Evolutionary conservation across 2,113 vertebrate genomes (phyloP).

Genomic region (Pteruthius melanotis): DNA sequence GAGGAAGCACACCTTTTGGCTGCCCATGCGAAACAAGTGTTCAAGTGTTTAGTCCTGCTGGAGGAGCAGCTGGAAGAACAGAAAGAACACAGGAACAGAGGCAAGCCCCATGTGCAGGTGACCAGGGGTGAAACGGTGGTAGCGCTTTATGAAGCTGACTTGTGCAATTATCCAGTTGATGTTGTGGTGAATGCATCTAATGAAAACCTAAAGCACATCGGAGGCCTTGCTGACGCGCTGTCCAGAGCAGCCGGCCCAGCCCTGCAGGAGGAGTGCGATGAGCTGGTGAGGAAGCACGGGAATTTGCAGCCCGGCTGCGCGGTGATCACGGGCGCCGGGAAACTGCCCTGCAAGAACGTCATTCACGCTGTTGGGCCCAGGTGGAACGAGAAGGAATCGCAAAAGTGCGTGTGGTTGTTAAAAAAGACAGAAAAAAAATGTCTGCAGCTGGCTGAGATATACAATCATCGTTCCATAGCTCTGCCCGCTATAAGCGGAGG

Average conservation of each 20-base stretch:
- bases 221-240: constrained; percentile 72
- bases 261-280: constrained; percentile 73
- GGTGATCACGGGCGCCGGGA: constrained; percentile 65
- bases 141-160: constrained; percentile 69
- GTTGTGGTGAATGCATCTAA: constrained; percentile 79
- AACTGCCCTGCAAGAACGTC: constrained; percentile 73
- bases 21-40: background rate
- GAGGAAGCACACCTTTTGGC: constrained; percentile 57
- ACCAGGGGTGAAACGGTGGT: constrained; percentile 66
- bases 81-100: background rate
- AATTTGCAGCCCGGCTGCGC: constrained; percentile 44
- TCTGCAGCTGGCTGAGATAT: constrained; percentile 67
- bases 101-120: constrained; percentile 51
- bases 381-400: background rate
- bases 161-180: constrained; percentile 71
- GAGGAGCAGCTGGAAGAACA: constrained; percentile 23
- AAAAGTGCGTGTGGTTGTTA: constrained; percentile 21
- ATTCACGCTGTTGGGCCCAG: constrained; percentile 81
- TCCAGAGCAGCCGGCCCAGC: constrained; percentile 75
- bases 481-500: constrained; percentile 82
- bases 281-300: background rate
- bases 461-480: constrained; percentile 73
- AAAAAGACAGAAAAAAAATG: constrained; percentile 66
- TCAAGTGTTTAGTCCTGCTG: constrained; percentile 75
- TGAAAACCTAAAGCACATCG: constrained; percentile 51